A percentile compares a stretch with the other conserved stretches of the same genome.
These are phyloP conservation scores for Origma solitaria DNA, from an alignment of 2,113 vertebrate genomes.

Conservation along the genomic window DNA sequence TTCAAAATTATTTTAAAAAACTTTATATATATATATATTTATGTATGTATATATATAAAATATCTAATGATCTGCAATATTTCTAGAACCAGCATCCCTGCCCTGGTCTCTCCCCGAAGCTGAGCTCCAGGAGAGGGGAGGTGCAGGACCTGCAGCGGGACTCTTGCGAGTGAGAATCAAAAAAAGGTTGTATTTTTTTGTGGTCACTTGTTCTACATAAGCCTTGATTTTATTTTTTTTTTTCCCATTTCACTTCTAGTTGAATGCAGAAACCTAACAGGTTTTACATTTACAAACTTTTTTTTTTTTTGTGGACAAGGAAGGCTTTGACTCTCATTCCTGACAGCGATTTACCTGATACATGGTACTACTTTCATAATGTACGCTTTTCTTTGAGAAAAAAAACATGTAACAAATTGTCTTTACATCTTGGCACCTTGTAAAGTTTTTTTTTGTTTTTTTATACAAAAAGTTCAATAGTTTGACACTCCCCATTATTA, in stretches of 20 bases:
- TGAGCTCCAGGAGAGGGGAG: not conserved
- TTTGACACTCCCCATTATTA: conserved; percentile 88
- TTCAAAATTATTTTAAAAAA: conserved; percentile 57
- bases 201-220: conserved; percentile 7
- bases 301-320: conserved; percentile 57
- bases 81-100: conserved; percentile 22
- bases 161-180: conserved; percentile 42
- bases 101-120: not conserved
- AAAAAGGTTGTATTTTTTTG: not conserved
- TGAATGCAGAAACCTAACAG: conserved; percentile 49
- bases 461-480: conserved; percentile 90
- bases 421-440: conserved; percentile 98
- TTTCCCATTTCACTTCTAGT: not conserved
- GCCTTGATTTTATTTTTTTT: not conserved
- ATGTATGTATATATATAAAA: conserved; percentile 56
- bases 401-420: conserved; percentile 85
- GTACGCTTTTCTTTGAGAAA: conserved; percentile 73
- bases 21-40: conserved; percentile 39
- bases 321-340: conserved; percentile 69
- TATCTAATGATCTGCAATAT: conserved; percentile 47
- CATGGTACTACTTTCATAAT: conserved; percentile 74
- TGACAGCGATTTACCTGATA: conserved; percentile 74
- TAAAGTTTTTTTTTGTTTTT: conserved; percentile 83
- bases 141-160: not conserved
- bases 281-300: conserved; percentile 48